Evolutionary conservation across 2,113 vertebrate genomes (phyloP), one percentile per base, ranked within the genome.

Genomic region (Progne subis): DNA sequence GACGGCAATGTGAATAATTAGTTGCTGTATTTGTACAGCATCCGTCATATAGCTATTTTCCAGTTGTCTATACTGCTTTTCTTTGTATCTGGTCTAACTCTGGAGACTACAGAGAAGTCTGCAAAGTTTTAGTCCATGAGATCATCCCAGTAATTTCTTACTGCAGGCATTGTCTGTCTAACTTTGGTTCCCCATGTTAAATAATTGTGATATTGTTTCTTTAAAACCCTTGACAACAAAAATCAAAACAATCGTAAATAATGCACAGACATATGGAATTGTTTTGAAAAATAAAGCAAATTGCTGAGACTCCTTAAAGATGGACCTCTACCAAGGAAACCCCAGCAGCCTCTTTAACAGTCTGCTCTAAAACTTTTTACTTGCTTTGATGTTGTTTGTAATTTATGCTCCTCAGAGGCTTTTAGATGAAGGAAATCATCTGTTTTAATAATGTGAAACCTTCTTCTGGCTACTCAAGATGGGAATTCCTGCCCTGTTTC

Each of bases 381-480:
- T 92, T 78, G 75, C 87, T 93, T 93, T 88, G 94, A 93, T 88
- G 94, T 90, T 88, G 5, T 88, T 96, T 91, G 88, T 92, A 91
- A 97, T 97, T 97, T 97, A 93, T 97, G 55, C 70, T 92, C 95
- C 91, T 93, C 93, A 75, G 93, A 97, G 92, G 89, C 86, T 93
- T 77, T 90, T 88, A 78, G 89, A 74, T 94, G 86, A 92, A 96
- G 94, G 91, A 95, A 96, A 97, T 92, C 44, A 89, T 95, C 94
- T 97, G 75, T 97, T 98, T 95, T 91, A 89, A 96, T 95, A 94
- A 97, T 94, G 82, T 83, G 68, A 88, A 97, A 92, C 92, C 60
- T 91, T 94, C 85, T 95, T 88, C 79, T 96, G 90, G 82, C 89
- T 86, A 85, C 64, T 81, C 31, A 5, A 61, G 86, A 95, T 92